Percentiles rank a stretch among this genome's conserved stretches.
These are phyloP conservation scores for Augochlora pura DNA, from an alignment of 1,140 invertebrate genomes.

Conservation along the genomic window DNA sequence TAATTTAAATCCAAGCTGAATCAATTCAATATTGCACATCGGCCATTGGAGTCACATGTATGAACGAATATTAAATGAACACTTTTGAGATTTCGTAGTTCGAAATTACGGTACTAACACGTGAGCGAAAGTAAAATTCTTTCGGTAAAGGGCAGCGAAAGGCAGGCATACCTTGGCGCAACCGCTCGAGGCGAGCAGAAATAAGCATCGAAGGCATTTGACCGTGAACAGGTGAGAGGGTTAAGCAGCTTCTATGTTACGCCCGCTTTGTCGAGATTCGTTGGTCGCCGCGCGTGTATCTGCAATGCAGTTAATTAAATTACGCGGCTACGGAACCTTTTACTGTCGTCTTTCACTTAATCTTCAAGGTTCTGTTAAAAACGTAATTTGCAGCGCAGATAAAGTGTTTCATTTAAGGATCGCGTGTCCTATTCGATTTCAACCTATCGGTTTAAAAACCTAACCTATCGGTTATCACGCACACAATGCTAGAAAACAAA, in stretches of 20 bases:
- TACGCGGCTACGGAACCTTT: neutral
- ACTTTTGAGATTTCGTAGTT: neutral
- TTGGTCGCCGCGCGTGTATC: neutral
- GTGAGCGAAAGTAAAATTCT: neutral
- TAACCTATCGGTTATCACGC: too few relatives aligned
- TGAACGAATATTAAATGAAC: neutral
- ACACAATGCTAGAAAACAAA: too few relatives aligned
- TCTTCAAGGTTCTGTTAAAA: neutral
- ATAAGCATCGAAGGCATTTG: slow-evolving; percentile 25
- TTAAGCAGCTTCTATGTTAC: slow-evolving; percentile 31
- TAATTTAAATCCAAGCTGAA: too few relatives aligned
- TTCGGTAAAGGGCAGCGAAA: neutral
- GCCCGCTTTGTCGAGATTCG: slow-evolving; percentile 28
- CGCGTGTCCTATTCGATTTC: too few relatives aligned
- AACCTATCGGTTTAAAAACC: too few relatives aligned
- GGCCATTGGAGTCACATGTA: too few relatives aligned
- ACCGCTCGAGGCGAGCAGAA: neutral
- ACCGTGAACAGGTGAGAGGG: slow-evolving; percentile 37
- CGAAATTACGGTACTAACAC: too few relatives aligned
- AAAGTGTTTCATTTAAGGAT: neutral
- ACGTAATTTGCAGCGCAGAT: neutral
- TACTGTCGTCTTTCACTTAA: neutral
- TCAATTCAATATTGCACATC: too few relatives aligned
- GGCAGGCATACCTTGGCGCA: neutral
- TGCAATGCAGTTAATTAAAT: slow-evolving; percentile 20